Conservation (phyloP, 2,797 vertebrate genomes). For the Galagoides demidoff region DNA sequence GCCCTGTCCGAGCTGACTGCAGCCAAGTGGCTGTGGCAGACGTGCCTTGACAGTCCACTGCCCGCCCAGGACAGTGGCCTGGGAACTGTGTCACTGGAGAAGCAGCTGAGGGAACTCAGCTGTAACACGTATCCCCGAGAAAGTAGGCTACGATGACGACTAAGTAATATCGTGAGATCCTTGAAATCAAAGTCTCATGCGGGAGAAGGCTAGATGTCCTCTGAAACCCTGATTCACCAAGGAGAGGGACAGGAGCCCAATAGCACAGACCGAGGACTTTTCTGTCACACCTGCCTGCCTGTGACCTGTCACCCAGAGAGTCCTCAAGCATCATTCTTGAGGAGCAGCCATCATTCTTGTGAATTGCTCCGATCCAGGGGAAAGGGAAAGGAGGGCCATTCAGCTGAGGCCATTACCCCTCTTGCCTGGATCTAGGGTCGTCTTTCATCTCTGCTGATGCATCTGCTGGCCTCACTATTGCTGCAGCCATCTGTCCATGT, state of each 20-base stretch:
- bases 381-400: background rate
- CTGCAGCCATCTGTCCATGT: background rate
- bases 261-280: no score
- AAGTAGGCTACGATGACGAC: background rate
- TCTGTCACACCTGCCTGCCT: no score
- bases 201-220: background rate
- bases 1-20: accelerated
- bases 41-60: no score
- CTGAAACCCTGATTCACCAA: background rate
- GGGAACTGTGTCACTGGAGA: accelerated
- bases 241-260: no score
- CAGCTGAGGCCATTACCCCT: background rate
- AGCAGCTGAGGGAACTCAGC: background rate
- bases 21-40: accelerated
- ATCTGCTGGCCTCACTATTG: accelerated
- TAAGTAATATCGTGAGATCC: background rate
- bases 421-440: background rate
- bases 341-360: background rate
- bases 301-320: no score
- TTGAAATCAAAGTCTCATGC: no score
- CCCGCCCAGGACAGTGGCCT: accelerated
- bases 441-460: background rate
- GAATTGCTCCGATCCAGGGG: background rate
- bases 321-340: background rate
- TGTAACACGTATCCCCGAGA: accelerated